Base-by-base conservation (phyloP, 2,888 invertebrate species). In the Dyspetes luteomarginatus region DNA sequence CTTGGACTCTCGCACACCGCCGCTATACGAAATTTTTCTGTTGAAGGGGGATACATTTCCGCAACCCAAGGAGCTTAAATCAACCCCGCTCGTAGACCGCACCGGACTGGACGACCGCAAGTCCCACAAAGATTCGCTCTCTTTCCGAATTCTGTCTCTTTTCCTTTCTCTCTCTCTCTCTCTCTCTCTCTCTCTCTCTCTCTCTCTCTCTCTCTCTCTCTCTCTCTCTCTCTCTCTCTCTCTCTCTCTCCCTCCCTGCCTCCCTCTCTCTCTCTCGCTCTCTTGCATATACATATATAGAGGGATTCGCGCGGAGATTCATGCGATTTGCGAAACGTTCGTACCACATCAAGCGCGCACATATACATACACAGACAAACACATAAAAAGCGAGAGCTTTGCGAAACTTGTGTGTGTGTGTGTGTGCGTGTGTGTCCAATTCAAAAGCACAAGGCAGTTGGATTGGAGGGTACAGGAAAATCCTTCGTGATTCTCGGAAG, bases 1-100 rank as follows among this genome's bases (percentile, higher is more conserved):
- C 17, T 12, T 9, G 58, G 55, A 4, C 55, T 26, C 72, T 62
- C 72, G 50, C 52, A 52, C n/a, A 45, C 45, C 45, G 17, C n/a
- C 45, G 41, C 43, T 45, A 3, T 30, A 12, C 17, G 50, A 15
- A 17, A 41, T 52, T 5, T 43, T 52, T 73, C 72, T 55, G 43
- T 58, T 41, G n/a, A n/a, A n/a, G n/a, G 73, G 72, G 84, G 85
- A 87, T 88, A 87, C 87, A 89, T 89, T 87, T 84, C 79, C 81
- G 81, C 84, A 82, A 81, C 81, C 82, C 77, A 62, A 72, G 48
- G 74, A 78, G 83, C 68, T 85, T 86, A 86, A 87, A 85, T 86
- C 84, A 83, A 83, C 78, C 78, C 79, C 28, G 71, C 73, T 73
- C 64, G 79, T 64, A 45, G 41, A 73, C 50, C 69, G 55, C 68